These are phyloP conservation scores for Prosopocoilus inquinatus DNA, from an alignment of 2,888 invertebrate genomes.

Conservation along the genomic window DNA sequence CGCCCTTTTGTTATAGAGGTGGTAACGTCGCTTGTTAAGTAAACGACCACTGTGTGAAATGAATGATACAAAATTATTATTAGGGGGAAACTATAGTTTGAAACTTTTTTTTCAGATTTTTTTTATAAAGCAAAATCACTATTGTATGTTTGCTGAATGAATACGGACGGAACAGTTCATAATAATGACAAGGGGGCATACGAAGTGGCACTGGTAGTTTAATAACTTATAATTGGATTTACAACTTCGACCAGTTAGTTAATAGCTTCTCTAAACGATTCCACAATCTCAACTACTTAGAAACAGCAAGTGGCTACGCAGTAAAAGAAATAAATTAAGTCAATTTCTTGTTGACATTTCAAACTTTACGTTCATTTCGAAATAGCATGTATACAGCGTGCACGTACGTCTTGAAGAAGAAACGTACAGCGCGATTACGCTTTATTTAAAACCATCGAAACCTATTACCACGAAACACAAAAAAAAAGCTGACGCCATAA, in stretches of 20 bases:
- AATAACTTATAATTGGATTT: conserved; percentile 8
- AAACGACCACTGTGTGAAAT: too few species aligned
- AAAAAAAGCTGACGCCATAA: background rate
- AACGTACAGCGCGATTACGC: background rate
- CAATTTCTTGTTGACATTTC: background rate
- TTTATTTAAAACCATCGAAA: background rate
- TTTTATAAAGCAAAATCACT: too few species aligned
- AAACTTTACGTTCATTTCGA: background rate
- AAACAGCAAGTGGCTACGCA: too few species aligned
- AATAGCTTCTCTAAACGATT: conserved; percentile 3
- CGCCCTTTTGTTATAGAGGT: conserved; percentile 20
- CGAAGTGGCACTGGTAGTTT: background rate
- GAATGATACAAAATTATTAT: too few species aligned
- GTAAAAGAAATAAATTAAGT: too few species aligned
- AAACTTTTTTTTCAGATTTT: too few species aligned
- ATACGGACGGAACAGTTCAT: too few species aligned
- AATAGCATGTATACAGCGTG: background rate
- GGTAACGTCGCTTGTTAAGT: conserved; percentile 15
- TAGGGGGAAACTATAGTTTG: too few species aligned
- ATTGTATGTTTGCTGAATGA: too few species aligned
- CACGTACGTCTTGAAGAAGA: background rate
- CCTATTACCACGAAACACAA: background rate
- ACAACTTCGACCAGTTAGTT: conserved; percentile 4
- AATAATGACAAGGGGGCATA: too few species aligned
- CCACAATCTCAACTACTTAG: background rate